Evolutionary conservation across 2,113 vertebrate species (phyloP).

Genomic region (Onychorhynchus coronatus): DNA sequence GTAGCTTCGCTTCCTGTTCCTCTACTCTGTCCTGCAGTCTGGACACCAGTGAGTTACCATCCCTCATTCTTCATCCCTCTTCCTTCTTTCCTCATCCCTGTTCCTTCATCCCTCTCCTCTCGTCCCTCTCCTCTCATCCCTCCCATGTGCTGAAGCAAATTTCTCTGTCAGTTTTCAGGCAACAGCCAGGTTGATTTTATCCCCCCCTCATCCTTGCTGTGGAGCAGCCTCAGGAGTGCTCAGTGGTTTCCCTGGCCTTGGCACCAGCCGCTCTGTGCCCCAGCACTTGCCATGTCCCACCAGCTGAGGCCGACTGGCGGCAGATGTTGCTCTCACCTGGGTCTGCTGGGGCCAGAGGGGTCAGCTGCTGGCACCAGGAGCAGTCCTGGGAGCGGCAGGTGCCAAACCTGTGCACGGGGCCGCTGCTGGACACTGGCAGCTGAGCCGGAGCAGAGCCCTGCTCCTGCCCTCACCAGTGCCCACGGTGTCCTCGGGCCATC

Average conservation of each 20-base stretch:
- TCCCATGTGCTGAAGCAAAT: neutral
- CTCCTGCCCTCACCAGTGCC: neutral
- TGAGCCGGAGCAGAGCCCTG: neutral
- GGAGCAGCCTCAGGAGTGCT: neutral
- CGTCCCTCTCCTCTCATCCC: neutral
- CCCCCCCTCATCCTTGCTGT: neutral
- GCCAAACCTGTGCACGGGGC: neutral
- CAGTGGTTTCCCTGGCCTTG: rapidly evolving
- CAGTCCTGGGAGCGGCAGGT: neutral
- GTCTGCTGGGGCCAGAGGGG: neutral
- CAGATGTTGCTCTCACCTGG: rapidly evolving
- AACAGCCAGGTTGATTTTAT: neutral
- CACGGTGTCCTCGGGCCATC: rapidly evolving
- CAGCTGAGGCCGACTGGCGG: rapidly evolving
- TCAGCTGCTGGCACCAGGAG: neutral
- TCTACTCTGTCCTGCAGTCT: neutral
- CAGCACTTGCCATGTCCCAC: rapidly evolving
- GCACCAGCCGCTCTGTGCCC: neutral
- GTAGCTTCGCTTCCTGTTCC: neutral
- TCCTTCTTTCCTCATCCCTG: neutral
- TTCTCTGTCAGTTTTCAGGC: neutral
- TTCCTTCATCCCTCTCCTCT: neutral
- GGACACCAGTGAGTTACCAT: neutral
- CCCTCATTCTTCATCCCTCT: neutral
- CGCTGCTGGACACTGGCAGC: rapidly evolving